Percentiles rank a stretch among this genome's conserved stretches.
These are phyloP conservation scores for Pseudotriccus pelzelni DNA, from an alignment of 2,797 vertebrate genomes.

Conservation along the genomic window DNA sequence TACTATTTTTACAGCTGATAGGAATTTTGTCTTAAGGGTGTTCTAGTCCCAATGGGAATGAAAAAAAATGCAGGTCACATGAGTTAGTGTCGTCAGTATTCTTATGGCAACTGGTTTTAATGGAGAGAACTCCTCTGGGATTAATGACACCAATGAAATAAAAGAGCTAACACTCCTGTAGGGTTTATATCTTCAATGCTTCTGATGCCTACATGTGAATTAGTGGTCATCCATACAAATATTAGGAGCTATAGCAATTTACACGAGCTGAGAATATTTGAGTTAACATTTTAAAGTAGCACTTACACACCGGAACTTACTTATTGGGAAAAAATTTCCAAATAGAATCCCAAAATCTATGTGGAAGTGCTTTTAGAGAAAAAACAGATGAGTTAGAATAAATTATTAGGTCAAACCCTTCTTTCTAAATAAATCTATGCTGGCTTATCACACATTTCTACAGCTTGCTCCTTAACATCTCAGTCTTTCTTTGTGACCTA, in stretches of 20 bases:
- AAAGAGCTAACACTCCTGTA: background rate
- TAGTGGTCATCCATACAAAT: background rate
- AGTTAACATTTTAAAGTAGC: background rate
- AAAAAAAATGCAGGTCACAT: background rate
- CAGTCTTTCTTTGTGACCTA: background rate
- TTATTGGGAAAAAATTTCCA: background rate
- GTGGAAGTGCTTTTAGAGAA: background rate
- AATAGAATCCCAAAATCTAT: background rate
- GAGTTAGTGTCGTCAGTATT: background rate
- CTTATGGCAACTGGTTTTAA: background rate
- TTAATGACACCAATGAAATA: conserved; percentile 3
- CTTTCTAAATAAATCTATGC: background rate
- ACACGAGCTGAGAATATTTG: background rate
- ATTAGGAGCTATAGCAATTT: background rate
- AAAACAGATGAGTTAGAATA: background rate
- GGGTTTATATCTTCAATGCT: background rate
- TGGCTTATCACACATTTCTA: background rate
- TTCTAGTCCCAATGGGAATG: background rate
- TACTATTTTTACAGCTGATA: background rate
- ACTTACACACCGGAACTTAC: background rate
- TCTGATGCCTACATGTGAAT: background rate
- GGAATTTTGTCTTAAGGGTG: background rate
- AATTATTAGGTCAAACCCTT: background rate
- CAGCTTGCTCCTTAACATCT: background rate
- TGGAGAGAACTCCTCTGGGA: background rate